phyloP scores from a whole-genome alignment of 2,888 invertebrate species.

The Idaea straminata region DNA sequence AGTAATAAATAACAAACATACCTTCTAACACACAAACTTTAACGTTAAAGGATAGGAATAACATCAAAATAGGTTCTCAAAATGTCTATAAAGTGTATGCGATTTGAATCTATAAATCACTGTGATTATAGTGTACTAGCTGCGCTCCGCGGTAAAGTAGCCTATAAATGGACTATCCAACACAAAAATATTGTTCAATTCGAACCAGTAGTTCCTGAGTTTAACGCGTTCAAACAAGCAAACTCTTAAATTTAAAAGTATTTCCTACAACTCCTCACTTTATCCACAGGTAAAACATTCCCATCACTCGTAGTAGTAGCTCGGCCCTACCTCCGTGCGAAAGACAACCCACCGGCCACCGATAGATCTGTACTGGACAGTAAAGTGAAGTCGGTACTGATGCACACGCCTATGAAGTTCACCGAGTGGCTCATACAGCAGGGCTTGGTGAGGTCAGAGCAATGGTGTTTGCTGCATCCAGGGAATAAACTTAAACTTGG shows the following conservation, averaged over 20 bases:
- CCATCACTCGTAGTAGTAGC: conserved; percentile 92
- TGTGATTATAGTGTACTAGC: too few relatives aligned
- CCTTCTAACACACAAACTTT: too few relatives aligned
- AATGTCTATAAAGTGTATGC: too few relatives aligned
- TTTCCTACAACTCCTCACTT: neutral
- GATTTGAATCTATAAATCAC: too few relatives aligned
- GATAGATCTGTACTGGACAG: conserved; percentile 85
- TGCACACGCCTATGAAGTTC: conserved; percentile 90
- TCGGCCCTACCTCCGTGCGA: conserved; percentile 87
- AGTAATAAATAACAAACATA: too few relatives aligned
- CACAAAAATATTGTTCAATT: too few relatives aligned
- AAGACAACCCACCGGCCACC: conserved; percentile 78
- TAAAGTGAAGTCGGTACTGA: conserved; percentile 90
- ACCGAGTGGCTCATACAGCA: conserved; percentile 95
- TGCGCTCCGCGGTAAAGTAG: too few relatives aligned
- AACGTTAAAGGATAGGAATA: too few relatives aligned
- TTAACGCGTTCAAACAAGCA: too few relatives aligned
- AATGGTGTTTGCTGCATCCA: conserved; percentile 86
- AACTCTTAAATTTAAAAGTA: neutral
- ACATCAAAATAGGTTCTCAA: too few relatives aligned
- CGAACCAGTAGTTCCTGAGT: too few relatives aligned
- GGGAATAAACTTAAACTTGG: conserved; percentile 87
- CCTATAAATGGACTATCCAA: too few relatives aligned
- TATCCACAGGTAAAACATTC: conserved; percentile 85
- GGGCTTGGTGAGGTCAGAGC: conserved; percentile 89